phyloP scores from a whole-genome alignment of 2,113 vertebrate species.

The Scalopus aquaticus region DNA sequence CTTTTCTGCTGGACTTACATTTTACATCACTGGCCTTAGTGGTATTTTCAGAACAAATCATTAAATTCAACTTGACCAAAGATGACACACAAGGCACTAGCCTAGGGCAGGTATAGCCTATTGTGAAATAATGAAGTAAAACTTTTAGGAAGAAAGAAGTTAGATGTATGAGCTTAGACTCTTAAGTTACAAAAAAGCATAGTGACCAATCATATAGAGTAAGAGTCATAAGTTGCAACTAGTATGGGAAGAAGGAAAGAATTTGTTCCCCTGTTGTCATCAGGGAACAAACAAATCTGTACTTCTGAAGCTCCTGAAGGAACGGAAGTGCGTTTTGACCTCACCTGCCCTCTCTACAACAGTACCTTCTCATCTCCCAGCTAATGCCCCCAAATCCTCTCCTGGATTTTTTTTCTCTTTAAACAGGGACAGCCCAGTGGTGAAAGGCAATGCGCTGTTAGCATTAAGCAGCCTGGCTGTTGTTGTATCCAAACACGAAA shows the following conservation, averaged over 20 bases:
- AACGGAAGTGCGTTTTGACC: not conserved
- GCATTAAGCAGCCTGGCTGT: constrained; percentile 94
- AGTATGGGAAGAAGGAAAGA: not conserved
- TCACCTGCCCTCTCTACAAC: not conserved
- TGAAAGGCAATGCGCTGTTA: constrained; percentile 95
- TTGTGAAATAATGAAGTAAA: not conserved
- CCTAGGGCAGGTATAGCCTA: not conserved
- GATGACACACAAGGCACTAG: not conserved
- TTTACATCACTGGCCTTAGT: not conserved
- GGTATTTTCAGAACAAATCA: not conserved
- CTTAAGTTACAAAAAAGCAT: not conserved
- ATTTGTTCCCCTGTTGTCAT: too few relatives aligned
- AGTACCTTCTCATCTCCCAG: not conserved
- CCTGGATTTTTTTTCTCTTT: constrained; percentile 45
- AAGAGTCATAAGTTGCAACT: not conserved
- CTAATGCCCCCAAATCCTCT: not conserved
- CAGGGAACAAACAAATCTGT: not conserved
- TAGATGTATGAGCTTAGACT: not conserved
- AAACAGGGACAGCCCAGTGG: constrained; percentile 94
- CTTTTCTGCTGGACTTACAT: not conserved
- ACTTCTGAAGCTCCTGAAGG: not conserved
- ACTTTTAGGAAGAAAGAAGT: not conserved
- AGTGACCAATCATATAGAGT: not conserved
- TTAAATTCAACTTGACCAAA: not conserved
- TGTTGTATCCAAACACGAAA: constrained; percentile 91